These are phyloP conservation scores for Pocillopora meandrina DNA, from an alignment of 92 coral and sea anemone genomes.

Conservation along the genomic window DNA sequence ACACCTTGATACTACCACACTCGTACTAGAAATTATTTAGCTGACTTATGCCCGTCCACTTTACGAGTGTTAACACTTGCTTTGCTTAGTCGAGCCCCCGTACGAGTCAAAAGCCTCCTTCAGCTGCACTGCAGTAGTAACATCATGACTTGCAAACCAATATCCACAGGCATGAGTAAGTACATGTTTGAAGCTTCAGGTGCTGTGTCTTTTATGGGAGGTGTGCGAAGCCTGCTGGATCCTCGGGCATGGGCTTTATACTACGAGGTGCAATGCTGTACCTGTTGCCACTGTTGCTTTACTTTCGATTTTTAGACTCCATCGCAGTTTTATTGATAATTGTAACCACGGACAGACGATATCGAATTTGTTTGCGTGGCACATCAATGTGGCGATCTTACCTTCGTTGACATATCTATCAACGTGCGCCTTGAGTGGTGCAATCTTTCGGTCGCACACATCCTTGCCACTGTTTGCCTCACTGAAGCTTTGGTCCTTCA, in stretches of 20 bases:
- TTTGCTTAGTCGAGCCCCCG: conserved; percentile 20
- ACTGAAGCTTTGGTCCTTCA: conserved; percentile 45
- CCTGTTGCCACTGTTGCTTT: too few relatives aligned
- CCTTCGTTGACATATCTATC: conserved; percentile 43
- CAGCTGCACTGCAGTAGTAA: conserved; percentile 26
- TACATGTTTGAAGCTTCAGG: background rate
- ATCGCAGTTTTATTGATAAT: too few relatives aligned
- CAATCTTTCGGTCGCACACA: conserved; percentile 56
- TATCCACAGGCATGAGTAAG: background rate
- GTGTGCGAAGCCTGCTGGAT: background rate
- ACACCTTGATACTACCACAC: background rate
- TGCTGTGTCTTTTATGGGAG: background rate
- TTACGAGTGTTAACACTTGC: background rate
- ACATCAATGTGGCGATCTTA: too few relatives aligned
- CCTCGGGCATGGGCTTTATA: too few relatives aligned
- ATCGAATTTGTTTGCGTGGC: background rate
- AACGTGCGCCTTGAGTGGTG: conserved; percentile 53
- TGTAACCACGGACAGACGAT: too few relatives aligned
- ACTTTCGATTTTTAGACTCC: too few relatives aligned
- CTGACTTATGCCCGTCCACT: conserved; percentile 39
- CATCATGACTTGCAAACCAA: conserved; percentile 25
- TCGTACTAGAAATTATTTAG: conserved; percentile 36
- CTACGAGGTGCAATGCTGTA: too few relatives aligned
- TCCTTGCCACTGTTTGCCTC: conserved; percentile 61
- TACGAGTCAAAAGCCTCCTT: conserved; percentile 47